Evolutionary conservation across 2,888 invertebrate genomes (phyloP), one percentile per base, ranked within the genome.

Genomic region (Gymnocheta viridis): DNA sequence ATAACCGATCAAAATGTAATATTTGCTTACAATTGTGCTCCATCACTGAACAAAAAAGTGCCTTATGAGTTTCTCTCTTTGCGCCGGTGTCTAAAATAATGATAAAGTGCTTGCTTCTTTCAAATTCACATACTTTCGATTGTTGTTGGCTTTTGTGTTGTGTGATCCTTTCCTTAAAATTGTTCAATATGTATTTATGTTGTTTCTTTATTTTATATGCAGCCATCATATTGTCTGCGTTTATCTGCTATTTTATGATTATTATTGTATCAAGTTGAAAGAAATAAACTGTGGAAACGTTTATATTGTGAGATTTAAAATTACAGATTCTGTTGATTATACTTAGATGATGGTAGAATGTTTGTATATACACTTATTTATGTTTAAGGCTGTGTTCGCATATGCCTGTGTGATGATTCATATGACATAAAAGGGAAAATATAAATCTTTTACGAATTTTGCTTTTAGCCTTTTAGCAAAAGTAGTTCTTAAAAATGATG

Each of bases 201-300:
- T n/a, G 41, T 73, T 41, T 69, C 58, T 66, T 35, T 24, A 77
- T 77, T 58, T 58, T 35, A 67, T 67, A 56, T 69, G 22, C 27
- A 67, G 38, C 49, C 77, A 77, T 77, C 60, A 60, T 69, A 58
- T 29, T 60, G 49, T 77, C 67, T 77, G 35, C 19, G 10, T 58
- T 77, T 77, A 77, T 77, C 35, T 58, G 74, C 17, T 9, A 4
- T 69, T 77, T 77, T 77, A 77, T 77, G 58, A 60, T 69, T 77
- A 69, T 77, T 77, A 69, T 69, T 77, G 51, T 47, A 64, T 74
- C 64, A 74, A 64, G 64, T 58, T 38, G 44, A 73, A 64, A 74
- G 54, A 74, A 74, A 74, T 74, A 74, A 74, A 54, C 74, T 54
- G 51, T 64, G 54, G 22, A 74, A 62, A 41, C 73, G 64, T 60